Base-by-base conservation (phyloP, 2,113 vertebrate genomes). In the Fregetta grallaria region DNA sequence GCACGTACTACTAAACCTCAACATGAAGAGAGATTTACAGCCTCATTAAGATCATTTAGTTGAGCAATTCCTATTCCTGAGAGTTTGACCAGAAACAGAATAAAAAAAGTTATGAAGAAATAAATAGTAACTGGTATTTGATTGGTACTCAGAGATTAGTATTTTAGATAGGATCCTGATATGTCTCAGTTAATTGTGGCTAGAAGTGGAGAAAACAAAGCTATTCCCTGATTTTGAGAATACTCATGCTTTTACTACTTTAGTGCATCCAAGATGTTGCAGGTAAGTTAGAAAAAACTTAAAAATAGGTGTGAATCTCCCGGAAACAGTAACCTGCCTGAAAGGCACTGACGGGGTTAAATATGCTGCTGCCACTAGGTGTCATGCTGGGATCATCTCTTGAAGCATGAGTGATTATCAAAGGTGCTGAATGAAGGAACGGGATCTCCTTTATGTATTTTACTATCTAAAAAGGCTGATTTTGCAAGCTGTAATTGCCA, bases 331-430 rank as follows among this genome's bases (percentile, higher is more conserved):
- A 55, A 40, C 25, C 15, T 30, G 45, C 89, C 61, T 6, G 11
- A 6, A 36, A 72, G 86, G 90, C 11, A 29, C 7, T 13, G 56
- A 86, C 1, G 34, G 97, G 97, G 97, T 97, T 97, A 97, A 98
- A 72, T 77, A 40, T 59, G n/a, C 38, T 94, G 65, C 40, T n/a
- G 47, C 98, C 98, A 94, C 98, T 98, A 98, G 98, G 52, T 98
- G 98, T 98, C 98, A 98, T 0, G 20, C 87, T 96, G 97, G 91
- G 90, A 97, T 96, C 84, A 85, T 40, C 80, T 95, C 96, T 70
- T 13, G 73, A 83, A 85, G 72, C 70, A 16, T 1, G 45, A 59
- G n/a, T 26, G 11, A 13, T 10, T n/a, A 8, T 22, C 36, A 61
- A 23, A 87, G 88, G 36, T 62, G 76, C 26, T 56, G 91, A 90